Evolutionary conservation across 2,888 invertebrate genomes (phyloP), one percentile per base, ranked within the genome.

Genomic region (Synanthedon vespiformis): DNA sequence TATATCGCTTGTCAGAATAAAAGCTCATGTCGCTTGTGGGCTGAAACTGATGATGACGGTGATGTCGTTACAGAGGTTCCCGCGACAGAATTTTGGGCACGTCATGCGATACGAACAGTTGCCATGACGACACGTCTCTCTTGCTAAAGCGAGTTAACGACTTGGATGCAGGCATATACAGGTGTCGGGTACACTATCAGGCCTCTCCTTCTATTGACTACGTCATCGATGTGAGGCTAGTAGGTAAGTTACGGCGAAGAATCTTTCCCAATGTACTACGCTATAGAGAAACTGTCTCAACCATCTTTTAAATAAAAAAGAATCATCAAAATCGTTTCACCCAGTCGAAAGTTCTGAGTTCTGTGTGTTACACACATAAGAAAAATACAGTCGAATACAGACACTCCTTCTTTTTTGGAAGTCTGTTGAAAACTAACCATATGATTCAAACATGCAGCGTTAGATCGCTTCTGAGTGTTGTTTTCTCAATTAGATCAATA

Each of bases 151-250:
- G 62, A 0, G 72, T 73, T 12, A 59, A 59, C 0, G 68, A 75
- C 4, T 55, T 61, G 11, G 80, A 83, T 44, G 69, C 60, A 1
- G 84, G 82, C 0, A 55, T 68, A 22, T 85, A 85, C 56, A 63
- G 77, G 40, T 85, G 84, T 58, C 65, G 83, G 8, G 73, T 85
- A 0, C 81, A 83, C 56, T 83, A 80, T 53, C 80, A 82, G 55
- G 79, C 73, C 0, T 80, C 79, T 0, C 78, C 82, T 0, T 73
- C 81, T 0, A 70, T 77, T 0, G 83, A 84, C 54, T 77, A 71
- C 51, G 69, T 74, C 2, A 73, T 81, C 12, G 70, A 80, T 14
- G 57, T 84, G 0, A 62, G 61, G 50, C 54, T 84, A 16, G 80
- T 84, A 12, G 78, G 84, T 85, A 54, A 70, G 77, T 68, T 2